Evolutionary conservation across 2,888 invertebrate species (phyloP), one percentile per base, ranked within the genome.

Genomic region (Pristionchus exspectatus): DNA sequence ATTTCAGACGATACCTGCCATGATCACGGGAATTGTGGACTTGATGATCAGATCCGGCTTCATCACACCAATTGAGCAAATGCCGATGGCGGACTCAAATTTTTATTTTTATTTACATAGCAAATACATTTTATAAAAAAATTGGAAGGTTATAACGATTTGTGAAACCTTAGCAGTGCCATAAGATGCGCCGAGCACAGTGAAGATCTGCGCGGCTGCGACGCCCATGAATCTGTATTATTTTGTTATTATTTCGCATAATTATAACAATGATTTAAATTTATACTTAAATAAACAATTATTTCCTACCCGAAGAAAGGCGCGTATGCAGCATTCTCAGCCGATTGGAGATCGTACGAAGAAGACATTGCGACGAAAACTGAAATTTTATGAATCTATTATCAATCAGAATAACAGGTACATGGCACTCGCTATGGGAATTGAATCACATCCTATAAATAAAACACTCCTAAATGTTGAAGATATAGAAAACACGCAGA

Each of bases 21-120:
- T 95, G 91, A 95, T 94, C 94, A 99, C 99, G 94, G 99, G 99
- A 96, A 99, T 99, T 96, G 99, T 98, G 96, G 98, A 98, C 96
- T 99, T 99, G 99, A 99, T 99, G 96, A 99, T 99, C 95, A 99
- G 97, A 96, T 99, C 99, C 92, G 99, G 99, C 96, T 99, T 97
- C 99, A 99, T 99, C 95, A 99, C 99, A 95, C 99, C 98, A 99
- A 99, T 99, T 95, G 99, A 98, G 95, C 98, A 98, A 95, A 99
- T 99, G 96, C 99, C 99, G 63, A 63, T n/a, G 24, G 63, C 63
- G 63, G 63, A 63, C 63, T 63, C 3, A 63, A 24, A n/a, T 3
- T 38, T 38, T 3, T 3, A 3, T 5, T 38, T 38, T 38, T 38
- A 38, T 38, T 2, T 38, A n/a, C n/a, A n/a, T n/a, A n/a, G n/a